Base-by-base conservation (phyloP, 2,888 invertebrate genomes). In the Brassicogethes aeneus region DNA sequence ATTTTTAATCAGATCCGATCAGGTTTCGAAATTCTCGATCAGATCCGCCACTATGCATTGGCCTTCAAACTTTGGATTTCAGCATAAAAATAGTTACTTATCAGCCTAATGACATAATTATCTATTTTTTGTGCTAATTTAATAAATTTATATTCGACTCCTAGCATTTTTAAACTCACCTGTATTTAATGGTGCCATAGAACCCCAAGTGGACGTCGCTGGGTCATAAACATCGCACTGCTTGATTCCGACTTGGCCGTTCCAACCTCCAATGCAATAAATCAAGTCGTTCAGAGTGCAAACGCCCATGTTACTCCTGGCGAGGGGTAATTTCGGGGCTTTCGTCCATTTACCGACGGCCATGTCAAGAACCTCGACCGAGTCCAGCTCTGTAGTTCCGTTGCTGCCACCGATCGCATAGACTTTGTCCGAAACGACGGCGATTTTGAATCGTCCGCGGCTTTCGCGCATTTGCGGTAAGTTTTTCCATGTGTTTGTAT, bases 351-450 rank as follows among this genome's bases (percentile, higher is more conserved):
- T 67, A 50, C 70, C 69, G 15, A 63, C 56, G 7, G 56, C 60
- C n/a, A 72, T 62, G 53, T 79, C 75, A 17, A 69, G 74, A 63
- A 74, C 73, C 62, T 86, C 85, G 2, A 79, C 79, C 0, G 80
- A 80, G 52, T 80, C 80, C 52, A 91, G 72, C 64, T 92, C 91
- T 8, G 78, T 77, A 47, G 82, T 80, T 1, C 91, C 92, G 68
- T 90, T 87, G 54, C 85, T 85, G 29, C 89, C 90, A 40, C 88
- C 90, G 36, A 87, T 73, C 29, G 82, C 86, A 68, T 80, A 87
- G n/a, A 89, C 75, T 48, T 74, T 72, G 50, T 75, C 79, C 35
- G 74, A 71, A 8, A 85, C 70, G 43, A 80, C 77, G 12, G 84
- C 82, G 29, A 85, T 80, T 54, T 85, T 82, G 69, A 89, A 86